phyloP scores from a whole-genome alignment of 2,888 invertebrate species.

The Heliconius charithonia region DNA sequence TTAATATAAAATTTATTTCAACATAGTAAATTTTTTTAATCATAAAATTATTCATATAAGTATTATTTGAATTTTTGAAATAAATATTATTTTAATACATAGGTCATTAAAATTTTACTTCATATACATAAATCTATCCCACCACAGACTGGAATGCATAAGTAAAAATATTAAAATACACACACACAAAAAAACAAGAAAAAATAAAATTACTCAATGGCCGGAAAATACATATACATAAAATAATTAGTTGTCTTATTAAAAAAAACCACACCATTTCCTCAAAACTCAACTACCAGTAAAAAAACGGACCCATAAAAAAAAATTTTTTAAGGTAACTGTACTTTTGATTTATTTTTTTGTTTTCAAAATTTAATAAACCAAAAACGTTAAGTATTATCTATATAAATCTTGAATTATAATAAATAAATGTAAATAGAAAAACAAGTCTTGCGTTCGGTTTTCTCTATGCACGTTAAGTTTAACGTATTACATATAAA shows the following conservation, averaged over 20 bases:
- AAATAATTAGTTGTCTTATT: too few relatives aligned
- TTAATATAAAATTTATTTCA: conserved; percentile 25
- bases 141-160: conserved; percentile 13
- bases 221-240: conserved; percentile 21
- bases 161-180: conserved; percentile 11
- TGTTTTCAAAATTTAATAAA: background rate
- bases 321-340: background rate
- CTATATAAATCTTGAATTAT: too few relatives aligned
- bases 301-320: conserved; percentile 2
- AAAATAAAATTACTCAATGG: conserved; percentile 1
- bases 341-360: conserved; percentile 3
- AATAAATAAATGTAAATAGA: too few relatives aligned
- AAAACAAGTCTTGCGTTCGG: background rate
- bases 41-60: too few relatives aligned
- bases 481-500: too few relatives aligned
- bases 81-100: conserved; percentile 16
- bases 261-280: background rate
- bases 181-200: background rate
- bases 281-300: background rate
- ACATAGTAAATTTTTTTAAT: background rate
- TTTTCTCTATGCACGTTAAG: background rate
- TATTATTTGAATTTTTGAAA: background rate
- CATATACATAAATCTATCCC: conserved; percentile 8
- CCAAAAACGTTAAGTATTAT: too few relatives aligned
- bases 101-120: background rate